phyloP scores from a whole-genome alignment of 2,888 invertebrate genomes.

The Cheilosia variabilis region DNA sequence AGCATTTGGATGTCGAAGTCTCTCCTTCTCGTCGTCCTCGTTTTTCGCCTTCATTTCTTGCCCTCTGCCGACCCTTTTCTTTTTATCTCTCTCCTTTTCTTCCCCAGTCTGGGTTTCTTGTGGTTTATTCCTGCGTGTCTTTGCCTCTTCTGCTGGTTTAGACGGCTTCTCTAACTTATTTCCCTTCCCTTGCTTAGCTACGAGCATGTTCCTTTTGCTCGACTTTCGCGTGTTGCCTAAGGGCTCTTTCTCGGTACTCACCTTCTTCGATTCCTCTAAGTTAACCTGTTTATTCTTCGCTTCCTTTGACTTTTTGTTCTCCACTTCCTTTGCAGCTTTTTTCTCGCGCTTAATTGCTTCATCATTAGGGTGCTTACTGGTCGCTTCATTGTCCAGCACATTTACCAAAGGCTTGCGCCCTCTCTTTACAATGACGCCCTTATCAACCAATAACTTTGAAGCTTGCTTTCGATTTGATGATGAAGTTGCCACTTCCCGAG shows the following conservation, averaged over 20 bases:
- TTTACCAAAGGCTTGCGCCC: slow-evolving; percentile 22
- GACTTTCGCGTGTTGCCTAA: background rate
- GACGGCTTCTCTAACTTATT: background rate
- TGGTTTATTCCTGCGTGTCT: background rate
- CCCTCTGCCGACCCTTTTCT: background rate
- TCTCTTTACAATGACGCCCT: background rate
- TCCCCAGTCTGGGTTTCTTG: background rate
- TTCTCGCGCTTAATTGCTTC: background rate
- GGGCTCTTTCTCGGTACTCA: background rate
- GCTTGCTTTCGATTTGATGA: background rate
- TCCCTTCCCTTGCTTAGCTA: background rate
- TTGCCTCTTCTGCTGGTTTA: background rate
- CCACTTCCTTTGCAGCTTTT: background rate
- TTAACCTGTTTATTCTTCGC: background rate
- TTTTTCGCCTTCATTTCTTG: background rate
- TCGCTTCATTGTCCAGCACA: background rate
- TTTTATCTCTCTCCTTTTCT: background rate
- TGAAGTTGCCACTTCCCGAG: slow-evolving; percentile 21
- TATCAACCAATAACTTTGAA: slow-evolving; percentile 1
- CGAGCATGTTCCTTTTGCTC: background rate
- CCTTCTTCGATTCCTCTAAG: background rate
- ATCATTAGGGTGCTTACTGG: background rate
- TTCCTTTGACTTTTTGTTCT: background rate
- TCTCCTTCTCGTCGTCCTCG: background rate
- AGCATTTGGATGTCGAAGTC: background rate